Conservation (phyloP, 2,113 vertebrate genomes). For the Protomyctophum bolini region DNA sequence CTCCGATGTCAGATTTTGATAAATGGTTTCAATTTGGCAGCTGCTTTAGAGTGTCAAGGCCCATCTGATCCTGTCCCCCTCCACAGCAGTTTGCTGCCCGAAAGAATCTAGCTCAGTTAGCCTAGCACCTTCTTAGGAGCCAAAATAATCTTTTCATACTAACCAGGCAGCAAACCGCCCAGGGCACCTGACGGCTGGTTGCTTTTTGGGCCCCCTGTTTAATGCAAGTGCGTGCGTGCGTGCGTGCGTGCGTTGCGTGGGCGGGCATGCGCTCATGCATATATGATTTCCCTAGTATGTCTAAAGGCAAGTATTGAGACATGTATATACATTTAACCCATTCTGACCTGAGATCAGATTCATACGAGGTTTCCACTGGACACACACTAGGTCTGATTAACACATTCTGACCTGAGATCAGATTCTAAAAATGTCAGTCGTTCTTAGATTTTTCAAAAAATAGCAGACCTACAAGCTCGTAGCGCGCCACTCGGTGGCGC, state of each 20-base stretch:
- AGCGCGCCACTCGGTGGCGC: too few species aligned
- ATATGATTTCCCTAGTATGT: neutral
- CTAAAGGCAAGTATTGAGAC: slow-evolving; percentile 16
- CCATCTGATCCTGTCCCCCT: slow-evolving; percentile 71
- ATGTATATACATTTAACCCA: neutral
- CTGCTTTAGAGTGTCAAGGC: slow-evolving; percentile 80
- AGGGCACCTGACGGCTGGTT: slow-evolving; percentile 46
- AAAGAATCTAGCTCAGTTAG: slow-evolving; percentile 80
- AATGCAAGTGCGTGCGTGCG: slow-evolving; percentile 3
- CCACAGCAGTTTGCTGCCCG: slow-evolving; percentile 68
- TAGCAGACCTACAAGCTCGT: too few species aligned
- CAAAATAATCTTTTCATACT: slow-evolving; percentile 78
- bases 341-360: neutral
- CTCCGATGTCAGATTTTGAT: slow-evolving; percentile 82
- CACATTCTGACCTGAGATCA: too few species aligned
- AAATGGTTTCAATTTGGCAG: slow-evolving; percentile 86
- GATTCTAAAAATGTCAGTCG: too few species aligned
- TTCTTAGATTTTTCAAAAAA: too few species aligned
- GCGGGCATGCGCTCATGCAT: neutral
- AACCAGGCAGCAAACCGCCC: slow-evolving; percentile 58
- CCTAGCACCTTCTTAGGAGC: slow-evolving; percentile 51
- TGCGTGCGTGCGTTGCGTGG: slow-evolving; percentile 11
- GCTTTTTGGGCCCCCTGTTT: neutral
- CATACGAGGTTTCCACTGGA: too few species aligned
- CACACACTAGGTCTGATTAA: too few species aligned